These are phyloP conservation scores for Hanleya hanleyi DNA, from an alignment of 2,888 invertebrate genomes.

Conservation along the genomic window DNA sequence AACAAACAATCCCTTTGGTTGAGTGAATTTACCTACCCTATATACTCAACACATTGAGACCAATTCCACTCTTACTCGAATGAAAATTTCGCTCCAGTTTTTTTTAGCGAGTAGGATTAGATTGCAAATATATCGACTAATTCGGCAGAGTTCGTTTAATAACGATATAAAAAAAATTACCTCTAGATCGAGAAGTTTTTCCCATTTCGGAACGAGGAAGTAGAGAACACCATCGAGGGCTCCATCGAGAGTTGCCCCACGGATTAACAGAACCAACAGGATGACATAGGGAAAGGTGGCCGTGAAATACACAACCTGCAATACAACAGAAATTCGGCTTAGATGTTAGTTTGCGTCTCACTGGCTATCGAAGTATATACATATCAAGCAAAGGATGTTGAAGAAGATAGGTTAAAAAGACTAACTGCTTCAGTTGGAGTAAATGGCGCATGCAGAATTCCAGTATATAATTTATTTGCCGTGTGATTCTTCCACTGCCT, in stretches of 20 bases:
- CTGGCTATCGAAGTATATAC: no score
- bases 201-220: constrained; percentile 62
- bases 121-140: no score
- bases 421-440: background rate
- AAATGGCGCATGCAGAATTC: background rate
- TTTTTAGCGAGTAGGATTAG: no score
- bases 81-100: no score
- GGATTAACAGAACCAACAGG: constrained; percentile 54
- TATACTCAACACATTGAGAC: no score
- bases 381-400: no score
- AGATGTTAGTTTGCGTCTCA: no score
- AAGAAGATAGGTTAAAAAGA: background rate
- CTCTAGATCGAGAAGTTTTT: constrained; percentile 48
- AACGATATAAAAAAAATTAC: constrained; percentile 39
- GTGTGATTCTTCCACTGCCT: no score
- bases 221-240: constrained; percentile 60
- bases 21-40: no score
- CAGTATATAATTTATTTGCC: no score
- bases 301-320: constrained; percentile 65
- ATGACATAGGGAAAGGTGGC: constrained; percentile 66
- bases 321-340: constrained; percentile 15
- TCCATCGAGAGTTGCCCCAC: constrained; percentile 56
- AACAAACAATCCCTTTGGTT: background rate
- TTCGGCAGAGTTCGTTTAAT: no score
- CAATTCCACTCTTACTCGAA: no score